These are phyloP conservation scores for Hippocampus barbouri DNA, from an alignment of 2,113 vertebrate species.

Conservation along the genomic window DNA sequence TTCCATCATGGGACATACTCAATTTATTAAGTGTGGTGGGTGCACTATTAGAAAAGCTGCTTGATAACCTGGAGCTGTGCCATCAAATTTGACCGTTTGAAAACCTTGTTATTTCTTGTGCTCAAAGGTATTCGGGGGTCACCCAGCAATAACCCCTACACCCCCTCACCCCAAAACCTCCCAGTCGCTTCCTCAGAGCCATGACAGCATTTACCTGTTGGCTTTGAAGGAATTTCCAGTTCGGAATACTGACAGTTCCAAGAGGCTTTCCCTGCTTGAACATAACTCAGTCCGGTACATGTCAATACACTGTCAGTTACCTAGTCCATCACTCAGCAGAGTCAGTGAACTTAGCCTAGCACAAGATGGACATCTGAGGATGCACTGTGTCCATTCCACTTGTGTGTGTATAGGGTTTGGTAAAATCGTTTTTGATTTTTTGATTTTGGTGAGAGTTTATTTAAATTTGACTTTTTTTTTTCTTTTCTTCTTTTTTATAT, in stretches of 20 bases:
- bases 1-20: conserved; percentile 20
- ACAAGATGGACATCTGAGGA: conserved; percentile 6
- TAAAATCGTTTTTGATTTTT: background rate
- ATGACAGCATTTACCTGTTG: conserved; percentile 7
- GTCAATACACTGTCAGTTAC: background rate
- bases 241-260: background rate
- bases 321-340: background rate
- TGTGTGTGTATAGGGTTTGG: background rate
- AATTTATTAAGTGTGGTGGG: conserved; percentile 28
- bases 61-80: conserved; percentile 14
- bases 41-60: conserved; percentile 37
- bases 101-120: conserved; percentile 10
- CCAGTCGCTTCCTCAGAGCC: background rate
- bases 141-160: no score
- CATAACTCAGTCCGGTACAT: background rate
- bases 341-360: background rate
- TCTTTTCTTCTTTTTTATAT: no score
- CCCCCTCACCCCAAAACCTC: no score
- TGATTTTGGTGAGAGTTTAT: no score
- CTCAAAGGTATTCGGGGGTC: conserved; percentile 12
- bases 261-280: conserved; percentile 1
- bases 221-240: conserved; percentile 5
- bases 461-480: no score
- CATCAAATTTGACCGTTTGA: conserved; percentile 32
- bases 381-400: background rate